Evolutionary conservation across 2,797 vertebrate genomes (phyloP), one percentile per base, ranked within the genome.

Genomic region (Phrynocephalus vlangalii): DNA sequence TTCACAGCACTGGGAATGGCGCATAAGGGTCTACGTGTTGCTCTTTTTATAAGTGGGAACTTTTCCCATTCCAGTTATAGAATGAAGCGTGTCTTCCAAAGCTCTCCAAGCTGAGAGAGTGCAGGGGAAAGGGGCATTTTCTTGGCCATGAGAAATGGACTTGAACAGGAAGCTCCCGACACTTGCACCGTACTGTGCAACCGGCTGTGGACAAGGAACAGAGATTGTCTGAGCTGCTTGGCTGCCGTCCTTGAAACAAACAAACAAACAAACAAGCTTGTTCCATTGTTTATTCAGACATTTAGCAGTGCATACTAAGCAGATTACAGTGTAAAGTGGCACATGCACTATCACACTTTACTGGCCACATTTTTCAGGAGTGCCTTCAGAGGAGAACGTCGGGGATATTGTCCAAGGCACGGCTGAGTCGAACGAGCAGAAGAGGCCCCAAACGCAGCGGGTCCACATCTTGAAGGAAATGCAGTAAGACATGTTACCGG

Each of bases 1-100:
- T 71, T 86, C 85, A 92, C 84, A 90, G 89, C 87, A 87, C 91
- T 91, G 87, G 88, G 44, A 89, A 91, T 82, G 73, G 26, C 90
- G 86, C 82, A 86, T 63, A 92, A 60, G 56, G 56, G 15, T 60
- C 56, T 60, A 60, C 1, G 56, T 60, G 38, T 44, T 44, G 38
- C 38, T 44, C 38, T 44, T 44, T 44, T 44, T 44, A 44, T 44
- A 44, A 44, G 38, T 44, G 38, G 38, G 38, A 44, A 44, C 38
- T 63, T 63, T 63, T 13, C 13, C 60, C 60, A 63, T 63, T 63
- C 60, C 20, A 4, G 18, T 5, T 63, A 16, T 15, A 63, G 15
- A 63, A 63, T 3, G 60, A 63, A 18, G 60, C 16, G 20, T 18
- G 20, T 63, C 20, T 15, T 63, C 60, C 16, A 63, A 63, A 63